These are phyloP conservation scores for Paradisaea rubra DNA, from an alignment of 2,113 vertebrate genomes.

Conservation along the genomic window DNA sequence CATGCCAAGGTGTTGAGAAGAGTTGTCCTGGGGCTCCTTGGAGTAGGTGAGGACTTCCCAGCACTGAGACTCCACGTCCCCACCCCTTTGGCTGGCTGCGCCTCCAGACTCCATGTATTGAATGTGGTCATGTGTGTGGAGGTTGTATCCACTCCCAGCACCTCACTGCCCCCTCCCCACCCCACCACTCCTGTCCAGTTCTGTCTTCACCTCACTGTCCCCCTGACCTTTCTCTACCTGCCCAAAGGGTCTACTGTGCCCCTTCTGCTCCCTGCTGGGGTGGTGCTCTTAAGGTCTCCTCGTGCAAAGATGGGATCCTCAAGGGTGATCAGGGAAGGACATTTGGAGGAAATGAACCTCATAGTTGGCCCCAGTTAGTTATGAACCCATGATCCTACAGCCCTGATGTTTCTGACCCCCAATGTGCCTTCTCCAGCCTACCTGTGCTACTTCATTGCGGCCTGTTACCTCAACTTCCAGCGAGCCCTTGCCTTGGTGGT, in stretches of 20 bases:
- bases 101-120: background rate
- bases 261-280: background rate
- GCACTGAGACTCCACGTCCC: background rate
- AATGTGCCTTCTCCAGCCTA: conserved; percentile 71
- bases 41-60: conserved; percentile 50
- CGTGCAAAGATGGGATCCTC: rapidly evolving
- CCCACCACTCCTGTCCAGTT: background rate
- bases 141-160: background rate
- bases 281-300: background rate
- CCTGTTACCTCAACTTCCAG: conserved; percentile 84
- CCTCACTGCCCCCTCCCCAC: background rate
- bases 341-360: background rate
- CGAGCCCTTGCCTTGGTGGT: conserved; percentile 81
- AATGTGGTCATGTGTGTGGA: rapidly evolving
- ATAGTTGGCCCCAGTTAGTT: background rate
- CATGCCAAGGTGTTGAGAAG: conserved; percentile 9
- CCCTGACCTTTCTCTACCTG: background rate
- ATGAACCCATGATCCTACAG: rapidly evolving
- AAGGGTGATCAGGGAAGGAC: background rate
- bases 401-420: background rate
- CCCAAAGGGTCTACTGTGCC: background rate
- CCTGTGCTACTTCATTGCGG: conserved; percentile 80
- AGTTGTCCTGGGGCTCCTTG: conserved; percentile 42
- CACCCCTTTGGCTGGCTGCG: background rate
- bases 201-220: background rate